A percentile compares a stretch with the other conserved stretches of the same genome.
Conservation (phyloP, 2,888 invertebrate species). For the Tetrapedia diversipes region DNA sequence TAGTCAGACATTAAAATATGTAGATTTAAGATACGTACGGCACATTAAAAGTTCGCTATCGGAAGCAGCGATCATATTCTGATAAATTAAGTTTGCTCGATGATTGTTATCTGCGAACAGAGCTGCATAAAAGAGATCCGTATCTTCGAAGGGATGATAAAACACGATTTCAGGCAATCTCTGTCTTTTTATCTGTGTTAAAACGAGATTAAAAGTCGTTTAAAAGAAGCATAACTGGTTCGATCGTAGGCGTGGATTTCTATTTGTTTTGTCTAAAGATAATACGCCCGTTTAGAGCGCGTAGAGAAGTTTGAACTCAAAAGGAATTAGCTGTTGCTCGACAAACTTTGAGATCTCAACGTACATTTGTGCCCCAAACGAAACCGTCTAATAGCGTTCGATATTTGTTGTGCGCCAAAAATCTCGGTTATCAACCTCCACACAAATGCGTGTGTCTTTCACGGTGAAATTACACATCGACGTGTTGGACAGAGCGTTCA, state of each 20-base stretch:
- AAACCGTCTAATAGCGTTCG: neutral
- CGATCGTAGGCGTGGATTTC: no score
- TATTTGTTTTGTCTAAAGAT: no score
- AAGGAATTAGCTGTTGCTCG: no score
- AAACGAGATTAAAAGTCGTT: neutral
- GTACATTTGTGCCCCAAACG: neutral
- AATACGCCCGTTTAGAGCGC: neutral
- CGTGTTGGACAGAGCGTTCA: neutral
- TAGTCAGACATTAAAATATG: neutral
- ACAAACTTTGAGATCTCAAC: no score
- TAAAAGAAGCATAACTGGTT: neutral
- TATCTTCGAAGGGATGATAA: neutral
- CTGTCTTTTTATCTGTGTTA: neutral
- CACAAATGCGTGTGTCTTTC: neutral
- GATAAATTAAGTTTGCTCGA: neutral
- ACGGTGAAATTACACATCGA: constrained; percentile 1
- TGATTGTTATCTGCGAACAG: neutral
- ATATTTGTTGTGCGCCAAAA: neutral
- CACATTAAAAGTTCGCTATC: neutral
- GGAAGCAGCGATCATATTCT: neutral
- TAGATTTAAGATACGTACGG: neutral
- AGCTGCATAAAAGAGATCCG: no score
- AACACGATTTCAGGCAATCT: neutral
- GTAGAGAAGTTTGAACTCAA: no score
- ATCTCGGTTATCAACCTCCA: constrained; percentile 5